Conservation (phyloP, 2,888 invertebrate genomes). For the Holacanthella duospinosa region DNA sequence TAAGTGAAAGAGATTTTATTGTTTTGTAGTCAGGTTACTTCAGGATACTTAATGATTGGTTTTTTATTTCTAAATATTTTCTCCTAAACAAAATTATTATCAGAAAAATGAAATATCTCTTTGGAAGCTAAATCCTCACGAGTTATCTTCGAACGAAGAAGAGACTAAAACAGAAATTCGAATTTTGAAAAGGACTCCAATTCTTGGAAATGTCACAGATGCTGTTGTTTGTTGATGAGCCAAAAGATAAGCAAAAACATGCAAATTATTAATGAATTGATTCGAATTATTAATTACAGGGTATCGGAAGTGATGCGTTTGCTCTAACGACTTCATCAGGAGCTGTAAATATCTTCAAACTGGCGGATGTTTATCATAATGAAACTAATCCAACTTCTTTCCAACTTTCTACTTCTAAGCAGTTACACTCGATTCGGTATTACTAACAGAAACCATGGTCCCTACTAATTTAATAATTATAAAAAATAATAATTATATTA, state of each 20-base stretch:
- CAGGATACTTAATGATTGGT: no score
- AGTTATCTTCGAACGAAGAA: slow-evolving; percentile 9
- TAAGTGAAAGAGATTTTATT: no score
- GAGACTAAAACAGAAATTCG: slow-evolving; percentile 9
- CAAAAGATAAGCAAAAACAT: slow-evolving; percentile 13
- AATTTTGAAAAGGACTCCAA: slow-evolving; percentile 11
- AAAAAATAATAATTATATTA: no score
- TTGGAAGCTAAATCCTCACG: slow-evolving; percentile 20
- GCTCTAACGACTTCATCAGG: slow-evolving; percentile 19
- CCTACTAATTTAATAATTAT: no score
- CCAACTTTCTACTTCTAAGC: background rate
- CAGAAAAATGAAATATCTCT: slow-evolving; percentile 27
- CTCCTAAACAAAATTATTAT: background rate
- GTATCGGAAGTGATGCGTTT: slow-evolving; percentile 11
- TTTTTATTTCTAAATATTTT: no score
- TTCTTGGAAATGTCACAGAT: slow-evolving; percentile 20
- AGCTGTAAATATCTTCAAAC: slow-evolving; percentile 10
- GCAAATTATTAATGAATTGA: background rate
- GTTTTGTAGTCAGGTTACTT: no score
- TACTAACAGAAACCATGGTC: no score
- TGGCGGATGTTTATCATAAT: background rate
- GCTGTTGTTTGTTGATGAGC: no score
- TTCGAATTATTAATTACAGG: slow-evolving; percentile 5
- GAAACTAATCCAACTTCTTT: background rate
- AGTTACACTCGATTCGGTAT: no score